Base-by-base conservation (phyloP, 2,888 invertebrate species). In the Pemphredon lugubris region DNA sequence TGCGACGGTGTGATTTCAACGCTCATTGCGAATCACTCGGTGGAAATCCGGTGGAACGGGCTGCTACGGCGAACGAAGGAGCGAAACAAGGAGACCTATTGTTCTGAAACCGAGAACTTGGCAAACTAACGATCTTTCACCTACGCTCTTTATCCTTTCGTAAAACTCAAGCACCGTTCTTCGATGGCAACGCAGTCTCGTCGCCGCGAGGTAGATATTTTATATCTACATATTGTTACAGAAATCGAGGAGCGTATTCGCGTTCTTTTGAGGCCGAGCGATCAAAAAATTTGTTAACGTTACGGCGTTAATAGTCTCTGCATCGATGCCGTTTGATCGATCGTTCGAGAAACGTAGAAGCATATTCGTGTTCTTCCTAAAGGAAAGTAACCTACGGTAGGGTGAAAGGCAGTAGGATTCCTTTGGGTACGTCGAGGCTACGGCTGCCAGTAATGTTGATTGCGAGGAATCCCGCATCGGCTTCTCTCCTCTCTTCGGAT, bases 391-490 rank as follows among this genome's bases (percentile, higher is more conserved):
- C 42, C 45, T 42, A 55, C 26, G 23, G 55, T 39, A 58, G 63
- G 59, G 57, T 64, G 65, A 64, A 65, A 70, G 53, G 55, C 47
- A 54, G 42, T 47, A 69, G 69, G 68, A 82, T 80, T 74, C 65
- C 69, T 71, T 70, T 69, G 44, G 40, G 67, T 77, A 70, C 73
- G 53, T 70, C 57, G 64, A 68, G 73, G 65, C 63, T 73, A 67
- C 73, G 74, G 66, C 68, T 64, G 80, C 51, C 73, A 81, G 82
- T 79, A 84, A 86, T 79, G 87, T 85, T 85, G 86, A 86, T 86
- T 86, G 85, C 83, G 54, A 65, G 82, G 84, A 83, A 84, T 83
- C 77, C 73, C 37, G 74, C 68, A 69, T 81, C 73, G 77, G 55
- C 58, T 64, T 42, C 59, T 63, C 61, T 59, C 48, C 40, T 70